Conservation (phyloP, 2,797 vertebrate species). For the Caiman crocodilus region DNA sequence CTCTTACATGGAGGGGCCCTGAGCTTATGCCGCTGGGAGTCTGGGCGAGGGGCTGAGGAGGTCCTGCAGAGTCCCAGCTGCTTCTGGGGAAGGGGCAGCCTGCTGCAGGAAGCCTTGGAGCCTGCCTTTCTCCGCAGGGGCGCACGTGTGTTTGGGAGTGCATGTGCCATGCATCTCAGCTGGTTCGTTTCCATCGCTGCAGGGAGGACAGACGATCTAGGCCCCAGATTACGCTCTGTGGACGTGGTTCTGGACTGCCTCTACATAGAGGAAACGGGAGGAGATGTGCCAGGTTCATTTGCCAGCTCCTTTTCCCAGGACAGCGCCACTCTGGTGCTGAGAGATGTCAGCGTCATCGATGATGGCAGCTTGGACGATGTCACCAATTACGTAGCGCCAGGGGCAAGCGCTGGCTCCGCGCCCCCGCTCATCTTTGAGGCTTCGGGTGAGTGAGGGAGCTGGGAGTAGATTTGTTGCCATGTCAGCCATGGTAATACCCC, state of each 20-base stretch:
- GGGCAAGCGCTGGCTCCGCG: background rate
- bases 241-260: background rate
- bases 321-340: background rate
- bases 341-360: background rate
- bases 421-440: conserved; percentile 5
- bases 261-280: rapidly evolving
- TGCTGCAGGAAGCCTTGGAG: background rate
- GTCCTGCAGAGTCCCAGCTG: background rate
- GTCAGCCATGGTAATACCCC: no score
- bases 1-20: background rate
- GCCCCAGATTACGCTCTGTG: background rate
- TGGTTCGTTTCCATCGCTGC: background rate
- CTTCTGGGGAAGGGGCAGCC: background rate
- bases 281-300: rapidly evolving
- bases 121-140: background rate
- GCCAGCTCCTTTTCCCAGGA: rapidly evolving
- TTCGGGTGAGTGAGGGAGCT: conserved; percentile 2
- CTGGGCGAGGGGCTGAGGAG: background rate
- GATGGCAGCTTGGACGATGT: background rate
- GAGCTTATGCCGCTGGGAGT: background rate
- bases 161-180: background rate
- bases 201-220: background rate
- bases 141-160: background rate
- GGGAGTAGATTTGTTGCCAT: background rate
- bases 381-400: background rate